A percentile compares a stretch with the other conserved stretches of the same genome.
These are phyloP conservation scores for Pelagia noctiluca DNA, from an alignment of 30 jellyfish, hydroid and myxozoan species.

Conservation along the genomic window DNA sequence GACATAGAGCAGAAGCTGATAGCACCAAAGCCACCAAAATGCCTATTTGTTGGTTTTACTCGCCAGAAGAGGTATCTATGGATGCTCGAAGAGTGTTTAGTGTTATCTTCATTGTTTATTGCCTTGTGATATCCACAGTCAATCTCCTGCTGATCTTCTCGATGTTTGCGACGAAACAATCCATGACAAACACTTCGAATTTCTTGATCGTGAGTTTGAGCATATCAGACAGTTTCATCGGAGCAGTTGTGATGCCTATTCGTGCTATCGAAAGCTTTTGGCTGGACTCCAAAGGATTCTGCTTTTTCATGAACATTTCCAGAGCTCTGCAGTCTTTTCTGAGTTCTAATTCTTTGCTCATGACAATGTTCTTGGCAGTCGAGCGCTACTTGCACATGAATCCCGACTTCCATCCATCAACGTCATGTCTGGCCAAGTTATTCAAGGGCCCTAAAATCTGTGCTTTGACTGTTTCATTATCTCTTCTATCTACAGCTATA, in stretches of 20 bases:
- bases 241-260: neutral
- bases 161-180: conserved; percentile 18
- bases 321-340: neutral
- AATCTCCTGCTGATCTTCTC: conserved; percentile 6
- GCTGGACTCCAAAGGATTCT: neutral
- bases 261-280: neutral
- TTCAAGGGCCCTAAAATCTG: neutral
- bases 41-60: too few species aligned
- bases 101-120: neutral
- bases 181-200: conserved; percentile 14
- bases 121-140: neutral
- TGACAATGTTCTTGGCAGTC: neutral
- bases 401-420: neutral
- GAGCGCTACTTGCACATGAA: neutral
- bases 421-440: neutral
- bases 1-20: too few species aligned
- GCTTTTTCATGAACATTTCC: neutral
- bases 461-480: too few species aligned
- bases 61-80: neutral
- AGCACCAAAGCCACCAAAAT: too few species aligned
- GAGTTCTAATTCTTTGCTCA: neutral
- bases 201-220: conserved; percentile 16
- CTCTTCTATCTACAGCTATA: too few species aligned
- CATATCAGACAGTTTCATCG: neutral
- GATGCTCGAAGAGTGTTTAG: neutral